phyloP scores from a whole-genome alignment of 2,797 vertebrate species.

The Hydrolagus colliei region DNA sequence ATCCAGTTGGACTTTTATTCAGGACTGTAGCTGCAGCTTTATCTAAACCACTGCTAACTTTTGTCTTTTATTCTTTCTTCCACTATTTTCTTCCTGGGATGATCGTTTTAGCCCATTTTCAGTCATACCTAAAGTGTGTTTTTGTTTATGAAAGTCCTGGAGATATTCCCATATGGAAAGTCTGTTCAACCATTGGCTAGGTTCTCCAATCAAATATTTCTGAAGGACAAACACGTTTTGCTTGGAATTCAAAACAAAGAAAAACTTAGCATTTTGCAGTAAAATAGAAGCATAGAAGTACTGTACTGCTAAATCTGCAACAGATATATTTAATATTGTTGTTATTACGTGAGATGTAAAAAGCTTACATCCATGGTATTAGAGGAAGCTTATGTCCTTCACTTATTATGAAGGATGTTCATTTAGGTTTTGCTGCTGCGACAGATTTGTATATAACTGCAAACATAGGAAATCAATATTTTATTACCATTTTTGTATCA shows the following conservation, averaged over 20 bases:
- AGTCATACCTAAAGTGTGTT: neutral
- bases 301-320: too few species aligned
- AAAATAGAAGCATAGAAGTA: neutral
- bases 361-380: too few species aligned
- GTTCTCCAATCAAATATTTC: constrained; percentile 53
- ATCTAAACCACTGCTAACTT: constrained; percentile 4
- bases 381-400: too few species aligned
- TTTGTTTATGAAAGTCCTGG: constrained; percentile 22
- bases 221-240: constrained; percentile 54
- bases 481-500: too few species aligned
- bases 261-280: neutral
- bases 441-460: too few species aligned
- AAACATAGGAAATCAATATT: too few species aligned
- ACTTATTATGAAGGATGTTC: too few species aligned
- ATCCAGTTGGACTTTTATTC: neutral
- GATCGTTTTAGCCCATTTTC: neutral
- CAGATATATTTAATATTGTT: too few species aligned
- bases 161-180: constrained; percentile 60
- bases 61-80: neutral
- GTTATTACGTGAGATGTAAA: too few species aligned
- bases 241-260: constrained; percentile 39
- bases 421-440: too few species aligned
- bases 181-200: constrained; percentile 53
- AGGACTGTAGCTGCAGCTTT: neutral
- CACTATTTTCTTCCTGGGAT: neutral